A percentile compares a stretch with the other conserved stretches of the same genome.
Evolutionary conservation across 2,888 invertebrate species (phyloP).

Genomic region (Zonitis immaculata): DNA sequence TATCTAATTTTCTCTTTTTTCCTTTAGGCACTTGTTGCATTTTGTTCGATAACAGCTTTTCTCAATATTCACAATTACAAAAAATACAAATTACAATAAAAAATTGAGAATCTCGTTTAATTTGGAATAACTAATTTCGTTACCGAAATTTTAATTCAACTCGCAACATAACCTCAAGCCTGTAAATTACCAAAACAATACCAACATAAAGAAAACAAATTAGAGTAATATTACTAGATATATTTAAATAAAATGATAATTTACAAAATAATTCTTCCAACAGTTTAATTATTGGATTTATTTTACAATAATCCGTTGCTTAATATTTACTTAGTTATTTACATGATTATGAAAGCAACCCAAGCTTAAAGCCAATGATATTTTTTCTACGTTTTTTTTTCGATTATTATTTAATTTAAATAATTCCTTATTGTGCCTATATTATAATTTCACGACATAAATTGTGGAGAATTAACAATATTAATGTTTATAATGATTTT

Average conservation of each 20-base stretch:
- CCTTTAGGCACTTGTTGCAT: not conserved
- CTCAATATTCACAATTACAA: too few relatives aligned
- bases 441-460: constrained; percentile 3
- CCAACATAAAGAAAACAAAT: not conserved
- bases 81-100: too few relatives aligned
- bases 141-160: not conserved
- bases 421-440: constrained; percentile 10
- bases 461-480: not conserved
- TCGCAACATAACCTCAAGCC: not conserved
- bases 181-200: not conserved
- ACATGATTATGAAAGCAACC: not conserved
- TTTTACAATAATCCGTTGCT: not conserved
- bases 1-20: not conserved
- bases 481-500: constrained; percentile 36
- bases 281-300: not conserved
- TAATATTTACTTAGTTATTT: not conserved
- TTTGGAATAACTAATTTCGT: too few relatives aligned
- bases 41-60: not conserved
- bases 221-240: not conserved
- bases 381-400: constrained; percentile 6
- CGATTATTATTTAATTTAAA: constrained; percentile 11
- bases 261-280: not conserved
- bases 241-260: not conserved
- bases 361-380: not conserved
- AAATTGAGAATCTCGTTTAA: too few relatives aligned